Percentiles rank a stretch among this genome's conserved stretches.
Conservation (phyloP, 1,140 invertebrate genomes). For the Thaumatotibia leucotreta region DNA sequence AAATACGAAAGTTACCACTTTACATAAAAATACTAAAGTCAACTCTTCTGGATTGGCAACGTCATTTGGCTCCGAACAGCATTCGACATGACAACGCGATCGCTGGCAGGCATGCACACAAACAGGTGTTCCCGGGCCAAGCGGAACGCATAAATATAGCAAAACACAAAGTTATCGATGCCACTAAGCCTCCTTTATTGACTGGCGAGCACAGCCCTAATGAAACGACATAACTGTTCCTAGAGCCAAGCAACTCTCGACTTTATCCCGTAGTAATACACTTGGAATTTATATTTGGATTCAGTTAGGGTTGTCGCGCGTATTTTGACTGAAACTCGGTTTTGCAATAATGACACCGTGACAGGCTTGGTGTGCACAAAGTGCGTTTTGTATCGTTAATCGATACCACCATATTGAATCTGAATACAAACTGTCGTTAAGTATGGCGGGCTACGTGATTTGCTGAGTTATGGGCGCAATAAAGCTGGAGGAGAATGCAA, state of each 20-base stretch:
- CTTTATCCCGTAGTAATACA: slow-evolving; percentile 19
- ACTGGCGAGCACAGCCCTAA: slow-evolving; percentile 49
- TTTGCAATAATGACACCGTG: slow-evolving; percentile 64
- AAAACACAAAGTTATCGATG: slow-evolving; percentile 71
- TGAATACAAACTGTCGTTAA: slow-evolving; percentile 57
- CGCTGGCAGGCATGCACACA: slow-evolving; percentile 33
- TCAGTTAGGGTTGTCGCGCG: slow-evolving; percentile 30
- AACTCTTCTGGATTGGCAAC: not conserved
- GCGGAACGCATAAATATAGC: slow-evolving; percentile 64
- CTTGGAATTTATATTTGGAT: slow-evolving; percentile 20
- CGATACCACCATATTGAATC: slow-evolving; percentile 48
- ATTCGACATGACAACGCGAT: slow-evolving; percentile 33
- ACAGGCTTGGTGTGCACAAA: slow-evolving; percentile 54
- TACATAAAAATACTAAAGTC: no score
- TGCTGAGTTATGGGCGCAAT: not conserved
- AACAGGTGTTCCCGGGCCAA: slow-evolving; percentile 50
- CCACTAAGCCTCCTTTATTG: slow-evolving; percentile 68
- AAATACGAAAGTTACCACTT: no score
- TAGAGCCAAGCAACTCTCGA: slow-evolving; percentile 16
- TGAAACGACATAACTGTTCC: slow-evolving; percentile 31
- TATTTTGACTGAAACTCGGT: slow-evolving; percentile 41
- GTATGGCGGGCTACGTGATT: slow-evolving; percentile 24
- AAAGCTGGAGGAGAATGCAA: not conserved
- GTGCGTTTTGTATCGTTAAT: slow-evolving; percentile 63
- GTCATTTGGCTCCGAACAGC: slow-evolving; percentile 20